Base-by-base conservation (phyloP, 2,797 vertebrate species). In the Mustela erminea region DNA sequence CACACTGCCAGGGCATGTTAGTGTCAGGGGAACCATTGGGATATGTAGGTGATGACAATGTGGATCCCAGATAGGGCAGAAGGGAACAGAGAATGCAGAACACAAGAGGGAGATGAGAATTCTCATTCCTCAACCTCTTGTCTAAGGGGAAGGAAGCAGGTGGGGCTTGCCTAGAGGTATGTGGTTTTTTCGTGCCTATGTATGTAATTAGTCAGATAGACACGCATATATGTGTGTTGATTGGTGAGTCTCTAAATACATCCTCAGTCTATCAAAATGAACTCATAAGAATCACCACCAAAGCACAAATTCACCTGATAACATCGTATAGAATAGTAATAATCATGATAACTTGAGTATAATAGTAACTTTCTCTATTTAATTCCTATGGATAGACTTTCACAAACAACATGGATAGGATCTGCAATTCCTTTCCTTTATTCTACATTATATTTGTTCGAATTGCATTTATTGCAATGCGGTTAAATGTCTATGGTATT, bases 151-250 rank as follows among this genome's bases (percentile, higher is more conserved):
- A 11, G 32, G 62, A 43, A 35, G 29, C 9, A 18, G 21, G 20
- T 23, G 23, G 60, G 82, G 7, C 43, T 52, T 66, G 10, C 20
- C 5, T 25, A 35, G 4, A 35, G 43, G 9, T 23, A 21, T 68
- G 83, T 52, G 12, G 20, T 32, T 66, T n/a, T 3, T 25, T 35
- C 13, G 6, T 17, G 20, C 4, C 15, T 4, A 1, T 66, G 29
- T 5, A n/a, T 23, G 6, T 49, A 35, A 35, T 25, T 23, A 35
- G 7, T 32, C 60, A 32, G 43, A 49, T 5, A 10, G 11, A 68
- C 14, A n/a, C 0, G 0, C 32, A 13, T 27, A 43, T 20, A 5
- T 18, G 10, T 17, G 23, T 3, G 11, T 27, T 35, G 23, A 25
- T 49, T 32, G 43, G 8, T 35, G 43, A 9, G 7, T 54, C 23